Conservation (phyloP, 30 jellyfish, hydroid and myxozoan genomes). For the Cassiopea andromeda region DNA sequence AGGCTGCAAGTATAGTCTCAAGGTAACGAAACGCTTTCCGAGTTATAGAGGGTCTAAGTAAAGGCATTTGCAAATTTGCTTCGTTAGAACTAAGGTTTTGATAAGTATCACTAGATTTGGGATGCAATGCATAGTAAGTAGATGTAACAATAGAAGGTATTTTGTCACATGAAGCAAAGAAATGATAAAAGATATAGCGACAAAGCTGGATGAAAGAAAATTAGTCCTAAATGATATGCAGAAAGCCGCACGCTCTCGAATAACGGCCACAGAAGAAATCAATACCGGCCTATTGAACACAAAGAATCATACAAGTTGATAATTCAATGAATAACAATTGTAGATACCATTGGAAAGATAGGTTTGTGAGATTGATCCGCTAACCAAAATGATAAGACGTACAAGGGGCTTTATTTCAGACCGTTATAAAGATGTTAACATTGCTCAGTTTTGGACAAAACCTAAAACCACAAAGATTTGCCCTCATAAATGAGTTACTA, state of each 20-base stretch:
- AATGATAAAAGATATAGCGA: not conserved
- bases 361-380: conserved; percentile 31
- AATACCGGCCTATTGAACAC: not conserved
- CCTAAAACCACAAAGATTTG: conserved; percentile 59
- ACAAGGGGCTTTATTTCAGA: conserved; percentile 64
- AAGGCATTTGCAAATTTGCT: too few relatives aligned
- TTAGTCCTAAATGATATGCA: not conserved
- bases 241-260: not conserved
- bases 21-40: too few relatives aligned
- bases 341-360: conserved; percentile 16
- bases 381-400: conserved; percentile 30
- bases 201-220: not conserved
- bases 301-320: conserved; percentile 4
- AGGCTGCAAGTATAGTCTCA: too few relatives aligned
- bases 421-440: conserved; percentile 52
- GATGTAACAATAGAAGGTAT: too few relatives aligned
- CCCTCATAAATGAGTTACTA: conserved; percentile 12
- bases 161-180: not conserved
- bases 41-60: too few relatives aligned
- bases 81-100: too few relatives aligned
- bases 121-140: too few relatives aligned
- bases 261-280: not conserved
- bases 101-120: too few relatives aligned
- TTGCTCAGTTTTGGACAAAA: conserved; percentile 46
- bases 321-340: conserved; percentile 12